phyloP scores from a whole-genome alignment of 2,113 vertebrate species.

The Callocephalon fimbriatum region DNA sequence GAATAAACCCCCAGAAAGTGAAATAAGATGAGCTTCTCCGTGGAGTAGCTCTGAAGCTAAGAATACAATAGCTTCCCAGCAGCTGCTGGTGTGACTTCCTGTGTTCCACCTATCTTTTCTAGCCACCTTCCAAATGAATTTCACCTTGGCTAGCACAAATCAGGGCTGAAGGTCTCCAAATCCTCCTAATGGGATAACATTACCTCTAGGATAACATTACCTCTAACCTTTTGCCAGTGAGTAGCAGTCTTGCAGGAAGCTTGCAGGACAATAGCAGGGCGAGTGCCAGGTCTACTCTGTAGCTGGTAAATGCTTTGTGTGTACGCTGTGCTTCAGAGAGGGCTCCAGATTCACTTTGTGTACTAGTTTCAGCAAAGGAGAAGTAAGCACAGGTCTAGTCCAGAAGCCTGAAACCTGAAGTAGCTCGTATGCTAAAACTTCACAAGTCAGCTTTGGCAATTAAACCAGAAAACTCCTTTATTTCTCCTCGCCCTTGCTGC shows the following conservation, averaged over 20 bases:
- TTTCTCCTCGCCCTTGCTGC: neutral
- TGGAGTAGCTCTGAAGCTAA: neutral
- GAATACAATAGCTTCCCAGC: constrained; percentile 6
- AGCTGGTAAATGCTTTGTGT: neutral
- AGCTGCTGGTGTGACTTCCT: constrained; percentile 49
- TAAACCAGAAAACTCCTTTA: neutral
- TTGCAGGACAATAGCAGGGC: constrained; percentile 40
- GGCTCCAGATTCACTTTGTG: neutral
- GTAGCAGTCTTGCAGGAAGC: constrained; percentile 50
- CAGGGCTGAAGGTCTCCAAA: constrained; percentile 30
- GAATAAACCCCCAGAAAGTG: neutral
- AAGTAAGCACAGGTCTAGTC: neutral
- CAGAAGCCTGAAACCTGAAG: neutral
- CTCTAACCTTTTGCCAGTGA: constrained; percentile 29
- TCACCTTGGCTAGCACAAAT: constrained; percentile 36
- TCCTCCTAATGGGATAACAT: constrained; percentile 24
- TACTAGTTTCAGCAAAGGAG: neutral
- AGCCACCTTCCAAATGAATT: constrained; percentile 28
- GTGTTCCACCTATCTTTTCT: constrained; percentile 5
- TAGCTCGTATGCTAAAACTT: neutral
- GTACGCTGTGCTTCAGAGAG: neutral
- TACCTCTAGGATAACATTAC: constrained; percentile 3
- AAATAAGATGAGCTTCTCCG: neutral
- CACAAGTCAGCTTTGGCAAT: neutral
- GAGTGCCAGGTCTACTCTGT: constrained; percentile 14